phyloP scores from a whole-genome alignment of 2,797 vertebrate species.

The Sebastes dallii region DNA sequence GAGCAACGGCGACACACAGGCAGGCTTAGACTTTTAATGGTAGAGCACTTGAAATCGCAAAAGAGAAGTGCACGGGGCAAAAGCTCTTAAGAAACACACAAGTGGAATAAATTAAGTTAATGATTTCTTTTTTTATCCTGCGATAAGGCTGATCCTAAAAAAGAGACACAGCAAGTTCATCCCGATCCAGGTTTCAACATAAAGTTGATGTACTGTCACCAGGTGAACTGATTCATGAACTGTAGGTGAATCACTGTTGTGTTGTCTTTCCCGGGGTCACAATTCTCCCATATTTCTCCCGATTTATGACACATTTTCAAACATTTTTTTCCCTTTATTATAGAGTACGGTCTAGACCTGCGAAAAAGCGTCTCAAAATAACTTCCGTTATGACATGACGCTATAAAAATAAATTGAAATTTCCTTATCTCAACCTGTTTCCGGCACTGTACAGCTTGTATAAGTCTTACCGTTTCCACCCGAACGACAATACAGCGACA shows the following conservation, averaged over 20 bases:
- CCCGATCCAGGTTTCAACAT: neutral
- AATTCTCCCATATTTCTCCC: no score
- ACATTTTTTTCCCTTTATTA: no score
- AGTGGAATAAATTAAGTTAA: neutral
- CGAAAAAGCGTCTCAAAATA: neutral
- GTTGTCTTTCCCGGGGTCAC: neutral
- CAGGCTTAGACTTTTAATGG: slow-evolving; percentile 39
- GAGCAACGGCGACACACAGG: slow-evolving; percentile 25
- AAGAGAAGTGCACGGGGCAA: neutral
- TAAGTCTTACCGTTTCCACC: no score
- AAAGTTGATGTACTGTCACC: neutral
- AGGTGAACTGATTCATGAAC: neutral
- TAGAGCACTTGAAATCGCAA: slow-evolving; percentile 36
- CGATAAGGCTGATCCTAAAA: neutral
- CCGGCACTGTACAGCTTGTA: no score
- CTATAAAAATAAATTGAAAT: no score
- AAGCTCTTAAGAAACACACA: neutral
- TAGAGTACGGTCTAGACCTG: no score
- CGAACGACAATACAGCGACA: no score
- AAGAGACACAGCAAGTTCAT: neutral
- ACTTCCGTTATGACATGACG: neutral
- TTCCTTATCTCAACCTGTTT: no score
- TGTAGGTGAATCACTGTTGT: neutral
- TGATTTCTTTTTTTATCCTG: neutral
- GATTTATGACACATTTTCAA: no score